Evolutionary conservation across 2,888 invertebrate genomes (phyloP).

Genomic region (Stenodera caucasica): DNA sequence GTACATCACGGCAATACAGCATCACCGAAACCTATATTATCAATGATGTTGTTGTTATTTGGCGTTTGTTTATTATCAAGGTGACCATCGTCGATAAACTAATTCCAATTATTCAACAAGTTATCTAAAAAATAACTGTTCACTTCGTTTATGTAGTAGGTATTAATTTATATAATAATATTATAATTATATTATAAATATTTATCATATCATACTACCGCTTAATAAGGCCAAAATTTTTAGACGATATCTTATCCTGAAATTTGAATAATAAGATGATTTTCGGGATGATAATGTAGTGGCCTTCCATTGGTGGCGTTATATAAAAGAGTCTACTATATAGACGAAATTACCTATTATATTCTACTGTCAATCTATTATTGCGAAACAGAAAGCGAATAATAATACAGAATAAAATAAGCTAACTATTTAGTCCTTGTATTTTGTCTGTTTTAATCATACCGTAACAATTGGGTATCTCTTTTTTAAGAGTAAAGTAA

Average conservation of each 20-base stretch:
- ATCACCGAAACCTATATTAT: slow-evolving; percentile 19
- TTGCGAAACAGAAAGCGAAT: slow-evolving; percentile 9
- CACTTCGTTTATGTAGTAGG: slow-evolving; percentile 2
- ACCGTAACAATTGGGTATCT: slow-evolving; percentile 9
- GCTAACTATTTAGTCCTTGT: slow-evolving; percentile 13
- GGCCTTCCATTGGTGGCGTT: slow-evolving; percentile 17
- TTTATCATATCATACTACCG: slow-evolving; percentile 26
- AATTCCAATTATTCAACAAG: slow-evolving; percentile 15
- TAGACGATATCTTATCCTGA: not conserved
- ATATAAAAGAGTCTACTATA: slow-evolving; percentile 15
- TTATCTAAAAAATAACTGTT: slow-evolving; percentile 14
- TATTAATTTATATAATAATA: not conserved
- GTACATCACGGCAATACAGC: slow-evolving; percentile 28
- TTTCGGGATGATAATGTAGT: slow-evolving; percentile 9
- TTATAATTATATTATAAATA: too few relatives aligned
- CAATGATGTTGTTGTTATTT: slow-evolving; percentile 20
- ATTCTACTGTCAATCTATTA: not conserved
- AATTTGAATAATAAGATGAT: not conserved
- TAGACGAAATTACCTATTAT: not conserved
- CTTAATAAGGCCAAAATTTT: slow-evolving; percentile 13
- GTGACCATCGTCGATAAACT: slow-evolving; percentile 23
- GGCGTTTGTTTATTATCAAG: slow-evolving; percentile 18
- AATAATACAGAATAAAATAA: slow-evolving; percentile 11
- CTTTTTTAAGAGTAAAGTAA: slow-evolving; percentile 12
- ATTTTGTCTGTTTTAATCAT: slow-evolving; percentile 9